A percentile compares a stretch with the other conserved stretches of the same genome.
phyloP scores from a whole-genome alignment of 2,888 invertebrate genomes.

The Stegana nigrithorax region DNA sequence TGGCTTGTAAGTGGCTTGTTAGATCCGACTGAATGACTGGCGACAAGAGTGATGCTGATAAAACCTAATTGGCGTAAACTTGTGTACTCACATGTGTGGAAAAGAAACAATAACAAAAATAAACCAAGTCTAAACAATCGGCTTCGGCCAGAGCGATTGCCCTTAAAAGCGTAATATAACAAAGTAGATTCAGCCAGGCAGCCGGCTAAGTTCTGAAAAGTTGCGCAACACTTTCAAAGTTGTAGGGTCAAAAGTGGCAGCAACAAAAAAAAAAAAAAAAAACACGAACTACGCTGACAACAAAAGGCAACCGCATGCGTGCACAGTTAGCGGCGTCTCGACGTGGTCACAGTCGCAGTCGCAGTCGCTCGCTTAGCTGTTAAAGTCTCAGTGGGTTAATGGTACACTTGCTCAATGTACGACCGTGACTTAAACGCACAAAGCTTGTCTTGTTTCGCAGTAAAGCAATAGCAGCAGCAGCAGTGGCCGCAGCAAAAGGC shows the following conservation, averaged over 20 bases:
- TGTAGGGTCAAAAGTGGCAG: slow-evolving; percentile 6
- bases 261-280: background rate
- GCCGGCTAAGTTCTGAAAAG: background rate
- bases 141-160: too few species aligned
- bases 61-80: too few species aligned
- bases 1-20: too few species aligned
- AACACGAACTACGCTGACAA: background rate
- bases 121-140: too few species aligned
- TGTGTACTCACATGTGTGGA: too few species aligned
- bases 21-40: too few species aligned
- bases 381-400: slow-evolving; percentile 70
- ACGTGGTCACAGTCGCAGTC: slow-evolving; percentile 8
- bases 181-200: too few species aligned
- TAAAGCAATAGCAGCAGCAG: slow-evolving; percentile 34
- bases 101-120: too few species aligned
- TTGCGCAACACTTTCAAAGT: background rate
- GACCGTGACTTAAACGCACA: slow-evolving; percentile 11
- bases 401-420: slow-evolving; percentile 62
- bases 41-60: too few species aligned
- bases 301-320: background rate
- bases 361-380: slow-evolving; percentile 34
- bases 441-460: slow-evolving; percentile 31
- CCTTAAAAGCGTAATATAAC: too few species aligned
- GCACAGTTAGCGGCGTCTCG: slow-evolving; percentile 4
- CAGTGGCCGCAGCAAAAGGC: background rate